These are phyloP conservation scores for Melieria crassipennis DNA, from an alignment of 2,888 invertebrate species.

Conservation along the genomic window DNA sequence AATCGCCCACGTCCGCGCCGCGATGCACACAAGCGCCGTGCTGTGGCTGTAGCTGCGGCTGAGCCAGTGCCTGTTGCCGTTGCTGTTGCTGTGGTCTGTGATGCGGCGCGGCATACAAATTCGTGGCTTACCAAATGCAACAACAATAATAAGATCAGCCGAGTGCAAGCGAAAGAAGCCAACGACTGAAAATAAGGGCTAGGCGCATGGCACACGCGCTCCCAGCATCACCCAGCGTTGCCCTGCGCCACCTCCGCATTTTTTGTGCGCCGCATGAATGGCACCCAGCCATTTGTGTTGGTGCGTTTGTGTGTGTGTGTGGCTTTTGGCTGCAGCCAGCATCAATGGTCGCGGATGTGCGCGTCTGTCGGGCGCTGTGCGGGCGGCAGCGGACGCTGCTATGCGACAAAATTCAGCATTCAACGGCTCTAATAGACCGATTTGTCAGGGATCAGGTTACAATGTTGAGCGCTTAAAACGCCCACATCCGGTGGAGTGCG, in stretches of 20 bases:
- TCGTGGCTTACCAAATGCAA: slow-evolving; percentile 31
- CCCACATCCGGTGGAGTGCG: slow-evolving; percentile 57
- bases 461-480: slow-evolving; percentile 52
- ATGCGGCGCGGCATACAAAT: slow-evolving; percentile 30
- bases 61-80: slow-evolving; percentile 4
- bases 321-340: not conserved
- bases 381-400: slow-evolving; percentile 25
- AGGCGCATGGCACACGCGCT: slow-evolving; percentile 30
- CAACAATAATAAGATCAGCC: slow-evolving; percentile 4
- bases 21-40: slow-evolving; percentile 21
- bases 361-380: not conserved
- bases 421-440: slow-evolving; percentile 63
- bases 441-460: slow-evolving; percentile 64
- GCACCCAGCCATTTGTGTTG: not conserved
- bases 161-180: slow-evolving; percentile 6
- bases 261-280: slow-evolving; percentile 7
- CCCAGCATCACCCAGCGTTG: slow-evolving; percentile 6
- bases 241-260: slow-evolving; percentile 34
- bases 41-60: not conserved
- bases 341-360: not conserved
- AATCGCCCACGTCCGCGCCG: slow-evolving; percentile 60
- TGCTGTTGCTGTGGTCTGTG: slow-evolving; percentile 10
- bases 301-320: slow-evolving; percentile 29
- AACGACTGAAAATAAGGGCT: slow-evolving; percentile 37
- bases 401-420: slow-evolving; percentile 62